Evolutionary conservation across 2,888 invertebrate species (phyloP).

Genomic region (Drosophila picticornis): DNA sequence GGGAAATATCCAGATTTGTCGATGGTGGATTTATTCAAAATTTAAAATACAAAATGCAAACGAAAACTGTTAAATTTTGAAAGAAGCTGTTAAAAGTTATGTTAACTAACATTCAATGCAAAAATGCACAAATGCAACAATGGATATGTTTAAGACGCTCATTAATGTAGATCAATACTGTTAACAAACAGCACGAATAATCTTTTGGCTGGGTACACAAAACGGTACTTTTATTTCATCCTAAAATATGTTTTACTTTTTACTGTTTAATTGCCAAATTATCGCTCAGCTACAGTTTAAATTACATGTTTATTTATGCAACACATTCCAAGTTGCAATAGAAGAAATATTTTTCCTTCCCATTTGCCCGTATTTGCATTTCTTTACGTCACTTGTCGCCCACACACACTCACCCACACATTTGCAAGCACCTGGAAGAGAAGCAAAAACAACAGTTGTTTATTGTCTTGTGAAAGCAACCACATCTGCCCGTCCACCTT

Average conservation of each 20-base stretch:
- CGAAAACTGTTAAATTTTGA: not conserved
- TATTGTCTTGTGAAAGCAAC: slow-evolving; percentile 66
- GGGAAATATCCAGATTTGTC: too few species aligned
- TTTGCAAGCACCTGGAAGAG: slow-evolving; percentile 40
- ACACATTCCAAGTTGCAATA: not conserved
- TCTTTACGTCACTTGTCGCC: slow-evolving; percentile 16
- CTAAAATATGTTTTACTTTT: not conserved
- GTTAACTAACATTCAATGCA: not conserved
- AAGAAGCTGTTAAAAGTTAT: not conserved
- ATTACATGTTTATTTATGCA: slow-evolving; percentile 1
- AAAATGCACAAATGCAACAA: not conserved
- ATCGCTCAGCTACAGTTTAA: not conserved
- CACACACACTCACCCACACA: not conserved
- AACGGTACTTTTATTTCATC: not conserved
- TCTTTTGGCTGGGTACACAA: not conserved
- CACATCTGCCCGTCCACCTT: slow-evolving; percentile 10
- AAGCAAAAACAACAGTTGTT: slow-evolving; percentile 64
- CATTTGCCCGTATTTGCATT: slow-evolving; percentile 9
- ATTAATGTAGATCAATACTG: not conserved
- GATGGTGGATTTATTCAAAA: not conserved
- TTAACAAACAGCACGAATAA: not conserved
- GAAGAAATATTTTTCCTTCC: not conserved
- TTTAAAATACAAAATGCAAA: not conserved
- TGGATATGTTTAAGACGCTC: not conserved
- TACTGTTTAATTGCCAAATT: not conserved